Evolutionary conservation across 1,140 invertebrate species (phyloP), one percentile per base, ranked within the genome.

Genomic region (Tetragnatha versicolor): DNA sequence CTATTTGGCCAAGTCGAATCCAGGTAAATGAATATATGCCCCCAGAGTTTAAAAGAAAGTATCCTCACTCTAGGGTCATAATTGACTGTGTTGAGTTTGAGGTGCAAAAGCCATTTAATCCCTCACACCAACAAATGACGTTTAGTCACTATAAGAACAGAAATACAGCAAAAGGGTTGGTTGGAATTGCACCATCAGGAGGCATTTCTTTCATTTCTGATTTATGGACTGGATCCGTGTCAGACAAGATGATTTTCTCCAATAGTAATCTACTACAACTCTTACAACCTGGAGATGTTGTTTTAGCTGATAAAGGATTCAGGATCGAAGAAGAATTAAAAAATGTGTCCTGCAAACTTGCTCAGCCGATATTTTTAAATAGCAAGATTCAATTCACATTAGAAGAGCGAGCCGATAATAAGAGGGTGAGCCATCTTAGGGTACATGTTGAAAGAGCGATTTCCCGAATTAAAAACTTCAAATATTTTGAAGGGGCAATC

Each of bases 161-260:
- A 65, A 81, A 82, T 37, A 85, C 83, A 22, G 58, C 82, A n/a
- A 84, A 85, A 80, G 81, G 81, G 72, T 79, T 85, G 61, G 82
- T 82, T 37, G 82, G 79, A 22, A 82, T 83, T 7, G 72, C 79
- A 25, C 83, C 84, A 29, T 65, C 63, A 20, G 83, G 81, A 22
- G 45, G 35, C 17, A 76, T 85, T 20, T 81, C 81, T 31, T 84
- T 83, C 79, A 51, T 84, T 9, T 84, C 81, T n/a, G 80, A 76
- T 39, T 73, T 80, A 20, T 84, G 79, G 51, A 81, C 80, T 66
- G 84, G 84, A 2, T 66, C 81, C 51, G 81, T 79, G 5, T 83
- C 81, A 58, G 84, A 85, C 65, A 82, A 82, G 81, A 31, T 31
- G 14, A 84, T 85, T 68, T 82, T 83, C 31, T 63, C 81, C 42